Conservation (phyloP, 2,888 invertebrate species). For the Micoletzkya japonica region DNA sequence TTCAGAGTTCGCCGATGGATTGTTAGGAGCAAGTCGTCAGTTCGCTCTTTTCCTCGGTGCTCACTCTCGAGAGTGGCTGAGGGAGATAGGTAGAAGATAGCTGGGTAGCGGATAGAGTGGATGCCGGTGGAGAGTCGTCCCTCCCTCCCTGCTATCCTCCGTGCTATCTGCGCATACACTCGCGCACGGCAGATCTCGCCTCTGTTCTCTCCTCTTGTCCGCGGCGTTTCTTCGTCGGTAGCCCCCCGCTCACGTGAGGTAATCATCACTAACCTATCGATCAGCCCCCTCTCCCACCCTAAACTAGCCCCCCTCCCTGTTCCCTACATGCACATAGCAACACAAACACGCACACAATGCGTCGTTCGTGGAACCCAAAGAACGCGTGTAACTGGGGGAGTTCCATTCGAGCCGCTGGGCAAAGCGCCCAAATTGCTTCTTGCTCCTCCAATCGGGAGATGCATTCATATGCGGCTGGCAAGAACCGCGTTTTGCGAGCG, state of each 20-base stretch:
- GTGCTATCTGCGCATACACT: too few relatives aligned
- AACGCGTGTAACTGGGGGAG: background rate
- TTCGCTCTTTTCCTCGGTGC: too few relatives aligned
- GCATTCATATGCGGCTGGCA: too few relatives aligned
- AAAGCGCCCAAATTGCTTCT: background rate
- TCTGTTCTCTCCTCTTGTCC: background rate
- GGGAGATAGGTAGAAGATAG: too few relatives aligned
- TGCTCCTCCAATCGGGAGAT: background rate
- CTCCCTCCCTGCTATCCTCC: too few relatives aligned
- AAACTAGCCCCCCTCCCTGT: background rate
- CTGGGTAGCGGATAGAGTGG: too few relatives aligned
- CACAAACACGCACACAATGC: background rate
- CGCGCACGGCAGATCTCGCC: background rate
- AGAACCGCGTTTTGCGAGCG: too few relatives aligned
- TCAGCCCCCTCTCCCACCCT: background rate
- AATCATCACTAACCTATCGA: background rate
- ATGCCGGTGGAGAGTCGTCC: too few relatives aligned
- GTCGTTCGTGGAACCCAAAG: background rate
- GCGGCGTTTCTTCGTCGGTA: background rate
- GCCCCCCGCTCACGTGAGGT: background rate
- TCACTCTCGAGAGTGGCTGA: too few relatives aligned
- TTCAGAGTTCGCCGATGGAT: too few relatives aligned
- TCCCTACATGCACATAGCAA: background rate
- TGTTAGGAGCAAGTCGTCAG: too few relatives aligned
- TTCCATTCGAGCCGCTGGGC: background rate